Percentiles rank a stretch among this genome's conserved stretches.
These are phyloP conservation scores for Psilopsiagon aymara DNA, from an alignment of 2,113 vertebrate genomes.

Conservation along the genomic window DNA sequence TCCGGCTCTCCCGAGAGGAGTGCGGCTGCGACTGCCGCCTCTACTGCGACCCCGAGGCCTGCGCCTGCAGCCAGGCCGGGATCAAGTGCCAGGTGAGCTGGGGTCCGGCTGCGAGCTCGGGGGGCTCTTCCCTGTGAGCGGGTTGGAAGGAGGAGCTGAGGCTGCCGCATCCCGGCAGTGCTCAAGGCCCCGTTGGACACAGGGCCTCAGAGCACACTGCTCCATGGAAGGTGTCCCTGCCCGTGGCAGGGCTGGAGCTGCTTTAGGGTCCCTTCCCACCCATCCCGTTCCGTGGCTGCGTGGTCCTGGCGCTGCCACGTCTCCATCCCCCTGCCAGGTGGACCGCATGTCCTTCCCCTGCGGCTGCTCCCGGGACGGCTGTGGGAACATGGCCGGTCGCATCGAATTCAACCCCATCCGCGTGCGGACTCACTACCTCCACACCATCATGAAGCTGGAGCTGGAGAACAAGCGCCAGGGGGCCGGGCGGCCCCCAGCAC, in stretches of 20 bases:
- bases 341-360: constrained; percentile 97
- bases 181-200: too few species aligned
- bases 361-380: constrained; percentile 94
- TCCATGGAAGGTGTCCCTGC: neutral
- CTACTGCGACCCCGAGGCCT: constrained; percentile 94
- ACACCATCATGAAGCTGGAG: constrained; percentile 98
- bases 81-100: constrained; percentile 92
- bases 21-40: constrained; percentile 95
- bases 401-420: constrained; percentile 97
- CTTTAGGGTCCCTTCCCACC: neutral
- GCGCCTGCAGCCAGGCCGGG: constrained; percentile 95
- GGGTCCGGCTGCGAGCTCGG: too few species aligned
- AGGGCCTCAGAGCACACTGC: neutral
- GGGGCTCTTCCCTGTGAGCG: neutral
- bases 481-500: constrained; percentile 37
- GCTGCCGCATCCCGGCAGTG: neutral
- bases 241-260: neutral
- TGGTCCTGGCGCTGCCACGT: neutral
- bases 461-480: constrained; percentile 86
- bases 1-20: constrained; percentile 93
- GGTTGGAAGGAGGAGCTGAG: neutral
- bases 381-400: constrained; percentile 88
- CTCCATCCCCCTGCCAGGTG: constrained; percentile 76
- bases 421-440: constrained; percentile 95
- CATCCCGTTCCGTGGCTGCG: neutral